A percentile compares a stretch with the other conserved stretches of the same genome.
Conservation (phyloP, 2,113 vertebrate genomes). For the Hippocampus barbouri region DNA sequence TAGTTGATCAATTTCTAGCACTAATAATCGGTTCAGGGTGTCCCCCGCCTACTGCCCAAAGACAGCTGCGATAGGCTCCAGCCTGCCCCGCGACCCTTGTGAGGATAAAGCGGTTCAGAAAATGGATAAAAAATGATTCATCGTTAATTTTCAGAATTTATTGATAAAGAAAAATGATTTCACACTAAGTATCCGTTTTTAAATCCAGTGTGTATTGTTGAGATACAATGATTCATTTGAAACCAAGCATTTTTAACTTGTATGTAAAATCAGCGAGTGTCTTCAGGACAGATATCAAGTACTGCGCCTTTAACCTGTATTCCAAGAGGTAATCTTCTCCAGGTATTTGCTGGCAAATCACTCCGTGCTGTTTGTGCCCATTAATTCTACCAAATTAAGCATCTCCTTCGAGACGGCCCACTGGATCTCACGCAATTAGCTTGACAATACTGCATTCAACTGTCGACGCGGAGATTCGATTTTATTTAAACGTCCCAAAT, state of each 20-base stretch:
- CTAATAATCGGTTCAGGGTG: too few relatives aligned
- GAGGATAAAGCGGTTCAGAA: too few relatives aligned
- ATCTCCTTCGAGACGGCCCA: slow-evolving; percentile 24
- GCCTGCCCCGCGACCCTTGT: too few relatives aligned
- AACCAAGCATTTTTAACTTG: neutral
- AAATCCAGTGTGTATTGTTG: neutral
- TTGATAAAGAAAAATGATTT: neutral
- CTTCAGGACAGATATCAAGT: slow-evolving; percentile 36
- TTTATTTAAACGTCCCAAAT: slow-evolving; percentile 38
- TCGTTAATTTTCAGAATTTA: neutral
- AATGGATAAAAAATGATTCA: too few relatives aligned
- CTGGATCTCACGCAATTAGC: slow-evolving; percentile 44
- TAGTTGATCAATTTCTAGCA: too few relatives aligned
- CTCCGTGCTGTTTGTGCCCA: slow-evolving; percentile 23
- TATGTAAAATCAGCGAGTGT: neutral
- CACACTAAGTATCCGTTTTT: neutral
- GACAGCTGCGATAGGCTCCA: too few relatives aligned
- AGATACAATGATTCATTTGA: neutral
- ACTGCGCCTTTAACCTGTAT: slow-evolving; percentile 29
- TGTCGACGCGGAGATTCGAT: slow-evolving; percentile 28
- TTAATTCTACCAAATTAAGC: slow-evolving; percentile 44
- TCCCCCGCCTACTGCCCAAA: too few relatives aligned
- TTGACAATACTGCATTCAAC: slow-evolving; percentile 28
- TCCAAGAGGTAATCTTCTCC: slow-evolving; percentile 39
- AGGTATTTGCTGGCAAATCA: slow-evolving; percentile 23